A percentile compares a stretch with the other conserved stretches of the same genome.
Evolutionary conservation across 2,797 vertebrate species (phyloP).

Genomic region (Epinephelus malabaricus): DNA sequence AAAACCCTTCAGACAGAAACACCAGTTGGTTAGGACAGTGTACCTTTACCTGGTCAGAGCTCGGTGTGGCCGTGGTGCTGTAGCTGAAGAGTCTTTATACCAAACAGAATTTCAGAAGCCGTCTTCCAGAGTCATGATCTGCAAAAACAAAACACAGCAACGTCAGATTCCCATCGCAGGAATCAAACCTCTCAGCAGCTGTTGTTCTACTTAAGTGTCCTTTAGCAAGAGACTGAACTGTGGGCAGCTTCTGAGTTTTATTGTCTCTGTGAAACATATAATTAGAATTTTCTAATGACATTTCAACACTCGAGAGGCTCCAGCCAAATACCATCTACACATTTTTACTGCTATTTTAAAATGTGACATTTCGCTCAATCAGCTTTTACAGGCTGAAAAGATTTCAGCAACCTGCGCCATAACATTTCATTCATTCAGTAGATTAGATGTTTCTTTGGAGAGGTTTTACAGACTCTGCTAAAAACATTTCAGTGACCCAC

Average conservation of each 20-base stretch:
- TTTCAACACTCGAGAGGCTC: not conserved
- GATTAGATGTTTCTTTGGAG: conserved; percentile 15
- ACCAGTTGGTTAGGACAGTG: not conserved
- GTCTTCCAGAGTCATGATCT: conserved; percentile 71
- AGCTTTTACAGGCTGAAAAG: not conserved
- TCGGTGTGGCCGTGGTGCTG: conserved; percentile 45
- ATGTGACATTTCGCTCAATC: conserved; percentile 38
- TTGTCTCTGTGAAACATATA: conserved; percentile 3
- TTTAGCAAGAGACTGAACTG: not conserved
- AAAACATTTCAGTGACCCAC: conserved; percentile 25
- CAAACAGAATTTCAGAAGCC: conserved; percentile 42
- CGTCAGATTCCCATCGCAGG: not conserved
- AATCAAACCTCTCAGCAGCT: not conserved
- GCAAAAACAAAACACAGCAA: conserved; percentile 13
- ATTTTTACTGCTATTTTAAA: conserved; percentile 32
- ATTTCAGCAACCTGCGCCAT: conserved; percentile 7
- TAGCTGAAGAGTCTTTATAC: conserved; percentile 44
- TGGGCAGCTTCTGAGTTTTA: not conserved
- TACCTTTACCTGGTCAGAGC: conserved; percentile 52
- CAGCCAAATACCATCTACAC: conserved; percentile 4
- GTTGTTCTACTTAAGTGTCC: not conserved
- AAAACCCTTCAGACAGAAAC: not conserved
- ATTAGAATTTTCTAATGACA: conserved; percentile 10
- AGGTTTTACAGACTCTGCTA: conserved; percentile 1
- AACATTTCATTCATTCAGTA: conserved; percentile 36